Evolutionary conservation across 2,797 vertebrate genomes (phyloP), one percentile per base, ranked within the genome.

Genomic region (Potorous gilbertii): DNA sequence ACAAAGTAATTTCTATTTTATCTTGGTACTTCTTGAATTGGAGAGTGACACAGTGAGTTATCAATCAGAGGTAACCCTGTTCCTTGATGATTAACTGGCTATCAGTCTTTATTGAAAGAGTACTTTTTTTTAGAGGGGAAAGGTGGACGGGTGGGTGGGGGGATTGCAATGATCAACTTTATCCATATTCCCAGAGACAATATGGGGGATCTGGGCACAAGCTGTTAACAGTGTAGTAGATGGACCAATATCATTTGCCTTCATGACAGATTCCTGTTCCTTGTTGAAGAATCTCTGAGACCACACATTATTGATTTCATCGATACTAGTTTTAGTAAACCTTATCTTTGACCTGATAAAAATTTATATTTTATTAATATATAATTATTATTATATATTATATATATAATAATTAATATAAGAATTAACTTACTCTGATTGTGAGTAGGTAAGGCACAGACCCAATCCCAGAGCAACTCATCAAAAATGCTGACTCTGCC

Each of bases 401-500:
- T 50, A 50, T 50, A 50, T 50, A 4, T 50, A 50, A 50, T 50
- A 50, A 50, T 50, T 50, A 50, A 50, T 50, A 50, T 50, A 95
- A 98, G 97, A 97, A 97, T 97, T 98, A 97, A 97, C 98, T 97
- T 98, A 97, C 97, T 97, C 95, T 97, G 97, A 96, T 93, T 96
- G 46, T 97, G 97, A 98, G 96, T 97, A 96, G 93, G 96, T 91
- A 97, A 98, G 94, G 31, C 56, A 92, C 24, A 90, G 31, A 90
- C 50, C 90, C 29, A 54, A 40, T 54, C 8, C 54, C 52, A 90
- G 90, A 54, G 90, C 40, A 55, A n/a, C 8, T 18, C 18, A 14
- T 34, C 52, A 18, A 55, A 31, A n/a, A 90, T 54, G 1, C 89
- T 54, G 21, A 54, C 27, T 46, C 50, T 90, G 31, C 27, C 89